These are phyloP conservation scores for Empidonax alnorum DNA, from an alignment of 2,113 vertebrate genomes.

Conservation along the genomic window DNA sequence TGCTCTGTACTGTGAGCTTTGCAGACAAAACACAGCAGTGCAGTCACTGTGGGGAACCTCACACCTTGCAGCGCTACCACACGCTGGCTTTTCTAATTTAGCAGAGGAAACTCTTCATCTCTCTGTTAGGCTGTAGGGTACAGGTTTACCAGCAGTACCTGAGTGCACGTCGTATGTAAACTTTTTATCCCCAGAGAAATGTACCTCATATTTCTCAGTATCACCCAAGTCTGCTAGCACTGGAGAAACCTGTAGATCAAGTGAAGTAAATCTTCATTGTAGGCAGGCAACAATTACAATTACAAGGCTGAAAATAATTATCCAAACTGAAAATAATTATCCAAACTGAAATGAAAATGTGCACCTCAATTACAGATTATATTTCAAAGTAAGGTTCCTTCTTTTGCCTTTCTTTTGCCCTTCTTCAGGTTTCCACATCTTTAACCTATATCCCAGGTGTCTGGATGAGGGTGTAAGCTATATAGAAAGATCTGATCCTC, in stretches of 20 bases:
- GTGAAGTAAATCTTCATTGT: neutral
- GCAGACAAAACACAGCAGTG: neutral
- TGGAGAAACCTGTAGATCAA: neutral
- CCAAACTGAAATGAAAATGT: neutral
- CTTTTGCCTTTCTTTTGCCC: neutral
- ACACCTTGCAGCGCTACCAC: neutral
- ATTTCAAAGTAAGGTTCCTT: neutral
- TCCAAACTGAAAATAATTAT: neutral
- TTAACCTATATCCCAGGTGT: neutral
- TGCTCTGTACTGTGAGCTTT: neutral
- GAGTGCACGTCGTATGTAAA: neutral
- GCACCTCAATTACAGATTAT: neutral
- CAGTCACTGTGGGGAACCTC: neutral
- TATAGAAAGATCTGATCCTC: neutral
- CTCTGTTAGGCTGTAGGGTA: neutral
- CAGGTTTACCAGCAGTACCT: neutral
- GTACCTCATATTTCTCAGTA: neutral
- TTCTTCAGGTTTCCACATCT: neutral
- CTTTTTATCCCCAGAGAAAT: neutral
- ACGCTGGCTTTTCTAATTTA: neutral
- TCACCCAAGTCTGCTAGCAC: neutral
- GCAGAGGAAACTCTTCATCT: neutral
- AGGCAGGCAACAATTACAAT: neutral
- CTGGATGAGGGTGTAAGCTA: neutral
- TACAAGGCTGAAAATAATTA: neutral